These are phyloP conservation scores for Stenodema calcarata DNA, from an alignment of 2,888 invertebrate species.

Conservation along the genomic window DNA sequence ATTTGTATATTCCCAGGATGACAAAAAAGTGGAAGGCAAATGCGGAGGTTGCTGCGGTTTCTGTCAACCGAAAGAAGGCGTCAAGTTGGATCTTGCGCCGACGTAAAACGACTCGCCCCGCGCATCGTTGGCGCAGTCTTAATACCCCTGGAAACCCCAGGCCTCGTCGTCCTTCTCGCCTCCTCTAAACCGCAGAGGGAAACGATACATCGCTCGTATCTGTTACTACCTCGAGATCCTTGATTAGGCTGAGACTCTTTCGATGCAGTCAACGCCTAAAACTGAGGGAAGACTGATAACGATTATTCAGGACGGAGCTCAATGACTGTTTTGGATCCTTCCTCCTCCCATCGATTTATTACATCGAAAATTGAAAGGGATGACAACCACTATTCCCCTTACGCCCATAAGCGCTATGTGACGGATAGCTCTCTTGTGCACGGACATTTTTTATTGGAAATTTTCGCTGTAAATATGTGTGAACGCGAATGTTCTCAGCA, in stretches of 20 bases:
- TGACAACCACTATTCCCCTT: not conserved
- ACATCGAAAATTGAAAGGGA: not conserved
- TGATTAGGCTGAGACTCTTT: not conserved
- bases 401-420: not conserved
- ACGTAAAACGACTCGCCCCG: conserved; percentile 51
- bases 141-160: not conserved
- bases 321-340: not conserved
- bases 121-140: not conserved
- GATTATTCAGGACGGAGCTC: not conserved
- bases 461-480: not conserved
- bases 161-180: not conserved
- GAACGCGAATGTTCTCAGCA: not conserved
- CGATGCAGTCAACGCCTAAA: not conserved
- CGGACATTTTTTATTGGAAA: not conserved
- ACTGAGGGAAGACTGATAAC: not conserved
- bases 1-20: conserved; percentile 62
- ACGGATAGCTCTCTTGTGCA: conserved; percentile 39
- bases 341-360: not conserved
- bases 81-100: conserved; percentile 58
- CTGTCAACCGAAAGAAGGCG: conserved; percentile 62
- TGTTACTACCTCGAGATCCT: not conserved
- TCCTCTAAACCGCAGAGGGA: not conserved
- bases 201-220: not conserved
- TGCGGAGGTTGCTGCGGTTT: conserved; percentile 79
- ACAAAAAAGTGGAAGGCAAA: conserved; percentile 68